A percentile compares a stretch with the other conserved stretches of the same genome.
Conservation (phyloP, 2,888 invertebrate species). For the Seira ritae region DNA sequence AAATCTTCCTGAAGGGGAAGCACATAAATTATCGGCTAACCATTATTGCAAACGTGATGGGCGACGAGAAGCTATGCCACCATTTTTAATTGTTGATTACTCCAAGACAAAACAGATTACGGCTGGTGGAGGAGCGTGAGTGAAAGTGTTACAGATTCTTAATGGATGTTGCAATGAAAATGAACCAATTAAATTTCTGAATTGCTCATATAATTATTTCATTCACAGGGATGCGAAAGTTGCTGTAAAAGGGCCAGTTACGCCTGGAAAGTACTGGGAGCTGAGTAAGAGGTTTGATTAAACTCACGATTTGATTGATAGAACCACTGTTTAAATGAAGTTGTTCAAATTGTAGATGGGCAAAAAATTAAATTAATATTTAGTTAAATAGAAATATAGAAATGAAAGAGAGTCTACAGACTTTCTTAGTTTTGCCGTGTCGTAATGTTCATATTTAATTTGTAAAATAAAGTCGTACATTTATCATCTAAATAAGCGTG, state of each 20-base stretch:
- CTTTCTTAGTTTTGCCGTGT: too few relatives aligned
- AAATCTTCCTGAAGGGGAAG: slow-evolving; percentile 84
- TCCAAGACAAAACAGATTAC: slow-evolving; percentile 47
- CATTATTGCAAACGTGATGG: slow-evolving; percentile 91
- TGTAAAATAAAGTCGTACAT: too few relatives aligned
- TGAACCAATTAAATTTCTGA: too few relatives aligned
- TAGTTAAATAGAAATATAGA: too few relatives aligned
- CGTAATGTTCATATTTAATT: too few relatives aligned
- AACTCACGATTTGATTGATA: background rate
- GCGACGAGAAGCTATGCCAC: slow-evolving; percentile 86
- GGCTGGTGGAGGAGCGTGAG: slow-evolving; percentile 47
- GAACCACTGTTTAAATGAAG: slow-evolving; percentile 4
- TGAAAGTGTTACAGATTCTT: background rate
- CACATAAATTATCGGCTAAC: slow-evolving; percentile 86
- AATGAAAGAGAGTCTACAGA: too few relatives aligned
- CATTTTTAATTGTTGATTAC: slow-evolving; percentile 78
- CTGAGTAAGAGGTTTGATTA: slow-evolving; percentile 50
- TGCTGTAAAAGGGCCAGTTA: slow-evolving; percentile 43
- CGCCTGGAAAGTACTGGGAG: slow-evolving; percentile 67
- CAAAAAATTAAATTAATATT: too few relatives aligned
- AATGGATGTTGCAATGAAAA: too few relatives aligned
- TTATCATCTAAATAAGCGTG: too few relatives aligned
- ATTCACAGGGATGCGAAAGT: slow-evolving; percentile 22
- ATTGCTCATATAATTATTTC: background rate
- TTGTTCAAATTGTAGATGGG: too few relatives aligned